Percentiles rank a stretch among this genome's conserved stretches.
phyloP scores from a whole-genome alignment of 2,888 invertebrate species.

The Heliothis peltigera region DNA sequence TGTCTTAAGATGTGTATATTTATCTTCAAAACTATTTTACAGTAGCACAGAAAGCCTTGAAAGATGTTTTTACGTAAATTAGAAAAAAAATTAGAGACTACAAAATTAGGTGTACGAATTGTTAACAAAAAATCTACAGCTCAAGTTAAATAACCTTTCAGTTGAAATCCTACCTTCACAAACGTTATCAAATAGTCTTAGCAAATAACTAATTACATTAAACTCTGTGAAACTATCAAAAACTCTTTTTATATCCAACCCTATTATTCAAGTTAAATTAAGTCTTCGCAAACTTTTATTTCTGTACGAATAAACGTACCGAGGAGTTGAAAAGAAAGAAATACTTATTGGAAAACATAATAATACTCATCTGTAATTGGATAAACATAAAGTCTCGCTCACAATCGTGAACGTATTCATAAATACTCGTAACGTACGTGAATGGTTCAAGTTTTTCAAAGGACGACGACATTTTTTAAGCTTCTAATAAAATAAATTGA shows the following conservation, averaged over 20 bases:
- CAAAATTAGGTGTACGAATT: not conserved
- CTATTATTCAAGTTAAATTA: slow-evolving; percentile 54
- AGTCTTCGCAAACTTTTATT: slow-evolving; percentile 44
- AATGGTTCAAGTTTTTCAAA: slow-evolving; percentile 11
- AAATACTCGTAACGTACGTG: slow-evolving; percentile 6
- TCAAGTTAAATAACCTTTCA: slow-evolving; percentile 14
- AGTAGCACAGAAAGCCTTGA: no score
- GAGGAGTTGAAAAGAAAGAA: slow-evolving; percentile 38
- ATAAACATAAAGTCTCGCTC: slow-evolving; percentile 32
- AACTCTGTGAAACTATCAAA: slow-evolving; percentile 32
- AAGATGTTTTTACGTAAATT: no score
- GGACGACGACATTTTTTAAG: slow-evolving; percentile 8
- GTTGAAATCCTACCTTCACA: slow-evolving; percentile 16
- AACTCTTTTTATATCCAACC: slow-evolving; percentile 29
- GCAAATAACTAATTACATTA: slow-evolving; percentile 49
- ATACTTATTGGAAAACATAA: slow-evolving; percentile 29
- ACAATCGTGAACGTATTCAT: slow-evolving; percentile 12
- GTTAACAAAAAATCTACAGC: not conserved
- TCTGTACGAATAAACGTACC: slow-evolving; percentile 27
- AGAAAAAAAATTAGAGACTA: no score
- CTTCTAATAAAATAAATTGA: slow-evolving; percentile 9
- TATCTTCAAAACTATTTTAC: no score
- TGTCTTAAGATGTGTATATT: no score
- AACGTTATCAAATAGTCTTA: slow-evolving; percentile 17
- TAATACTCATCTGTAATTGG: slow-evolving; percentile 34